phyloP scores from a whole-genome alignment of 64 coral and sea anemone genomes.

The Astreopora myriophthalma region DNA sequence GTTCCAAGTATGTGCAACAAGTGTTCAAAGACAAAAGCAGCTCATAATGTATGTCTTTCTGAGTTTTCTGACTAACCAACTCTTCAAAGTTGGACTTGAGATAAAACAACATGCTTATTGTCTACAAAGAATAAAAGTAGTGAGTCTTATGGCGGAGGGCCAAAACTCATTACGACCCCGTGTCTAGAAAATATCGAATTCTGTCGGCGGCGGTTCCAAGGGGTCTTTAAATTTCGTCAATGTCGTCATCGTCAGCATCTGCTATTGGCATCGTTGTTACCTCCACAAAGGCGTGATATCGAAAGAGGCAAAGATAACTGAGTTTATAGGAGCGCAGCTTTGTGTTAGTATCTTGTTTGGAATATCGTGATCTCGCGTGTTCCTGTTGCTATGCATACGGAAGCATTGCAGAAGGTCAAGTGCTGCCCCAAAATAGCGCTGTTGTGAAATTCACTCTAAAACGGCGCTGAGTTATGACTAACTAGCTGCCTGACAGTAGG shows the following conservation, averaged over 20 bases:
- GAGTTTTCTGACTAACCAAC: too few species aligned
- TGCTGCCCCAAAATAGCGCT: neutral
- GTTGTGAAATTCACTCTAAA: neutral
- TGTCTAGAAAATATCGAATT: constrained; percentile 13
- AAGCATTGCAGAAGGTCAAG: neutral
- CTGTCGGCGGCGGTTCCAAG: neutral
- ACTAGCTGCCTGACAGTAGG: neutral
- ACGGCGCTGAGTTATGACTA: neutral
- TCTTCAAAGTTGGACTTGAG: too few species aligned
- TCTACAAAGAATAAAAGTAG: neutral
- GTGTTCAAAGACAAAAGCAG: neutral
- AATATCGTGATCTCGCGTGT: neutral
- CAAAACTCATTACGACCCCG: neutral
- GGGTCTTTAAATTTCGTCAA: neutral
- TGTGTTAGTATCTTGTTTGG: too few species aligned
- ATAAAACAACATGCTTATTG: neutral
- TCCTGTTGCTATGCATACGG: neutral
- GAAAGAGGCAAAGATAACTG: neutral
- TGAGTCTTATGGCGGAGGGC: too few species aligned
- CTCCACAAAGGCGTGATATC: neutral
- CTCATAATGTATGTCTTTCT: neutral
- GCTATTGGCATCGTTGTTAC: neutral
- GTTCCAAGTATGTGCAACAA: neutral
- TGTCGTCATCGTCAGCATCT: neutral
- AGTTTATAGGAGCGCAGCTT: too few species aligned